These are phyloP conservation scores for Colius striatus DNA, from an alignment of 2,113 vertebrate species.

Conservation along the genomic window DNA sequence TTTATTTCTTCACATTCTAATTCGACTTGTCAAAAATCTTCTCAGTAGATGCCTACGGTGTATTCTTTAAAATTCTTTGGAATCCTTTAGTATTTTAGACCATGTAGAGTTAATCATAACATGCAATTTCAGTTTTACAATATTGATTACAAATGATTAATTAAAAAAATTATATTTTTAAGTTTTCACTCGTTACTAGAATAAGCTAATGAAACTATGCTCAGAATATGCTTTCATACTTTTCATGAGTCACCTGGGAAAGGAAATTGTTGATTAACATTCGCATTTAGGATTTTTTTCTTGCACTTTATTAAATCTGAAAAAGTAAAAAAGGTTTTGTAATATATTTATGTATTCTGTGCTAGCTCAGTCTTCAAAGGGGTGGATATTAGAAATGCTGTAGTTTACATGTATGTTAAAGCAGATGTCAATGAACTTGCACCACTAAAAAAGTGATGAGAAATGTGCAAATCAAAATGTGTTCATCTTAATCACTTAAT, in stretches of 20 bases:
- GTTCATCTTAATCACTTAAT: background rate
- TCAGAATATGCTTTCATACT: constrained; percentile 47
- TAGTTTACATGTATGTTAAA: background rate
- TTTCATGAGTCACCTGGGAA: constrained; percentile 59
- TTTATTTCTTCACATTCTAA: constrained; percentile 57
- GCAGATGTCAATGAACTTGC: constrained; percentile 4
- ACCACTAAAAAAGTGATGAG: background rate
- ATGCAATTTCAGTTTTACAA: constrained; percentile 43
- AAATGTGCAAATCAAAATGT: background rate
- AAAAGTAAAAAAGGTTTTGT: background rate
- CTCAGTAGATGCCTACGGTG: constrained; percentile 41
- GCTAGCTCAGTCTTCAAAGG: background rate
- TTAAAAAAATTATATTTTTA: constrained; percentile 69
- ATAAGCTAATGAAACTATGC: constrained; percentile 53
- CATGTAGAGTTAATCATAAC: background rate
- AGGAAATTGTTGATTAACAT: constrained; percentile 54
- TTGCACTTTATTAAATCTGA: constrained; percentile 32
- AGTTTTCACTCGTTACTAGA: constrained; percentile 54
- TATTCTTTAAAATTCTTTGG: constrained; percentile 65
- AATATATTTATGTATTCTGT: background rate
- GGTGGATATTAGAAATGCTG: background rate
- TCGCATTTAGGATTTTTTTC: constrained; percentile 50
- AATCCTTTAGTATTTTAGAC: constrained; percentile 61
- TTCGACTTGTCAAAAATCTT: constrained; percentile 63
- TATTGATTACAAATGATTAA: constrained; percentile 58